Percentiles rank a stretch among this genome's conserved stretches.
phyloP scores from a whole-genome alignment of 2,888 invertebrate genomes.

The Aelia acuminata region DNA sequence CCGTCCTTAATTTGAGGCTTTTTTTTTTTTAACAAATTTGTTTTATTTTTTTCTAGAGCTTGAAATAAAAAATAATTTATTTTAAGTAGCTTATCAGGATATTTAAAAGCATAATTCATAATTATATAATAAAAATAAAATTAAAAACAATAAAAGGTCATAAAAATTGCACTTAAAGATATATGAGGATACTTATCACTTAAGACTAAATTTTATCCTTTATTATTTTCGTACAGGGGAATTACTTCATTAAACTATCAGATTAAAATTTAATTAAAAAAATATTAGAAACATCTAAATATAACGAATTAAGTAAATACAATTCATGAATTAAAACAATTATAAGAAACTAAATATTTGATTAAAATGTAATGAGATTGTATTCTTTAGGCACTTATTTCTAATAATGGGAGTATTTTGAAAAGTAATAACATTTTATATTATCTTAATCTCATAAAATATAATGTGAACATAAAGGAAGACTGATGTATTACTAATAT shows the following conservation, averaged over 20 bases:
- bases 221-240: not conserved
- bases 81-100: too few relatives aligned
- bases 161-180: not conserved
- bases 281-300: not conserved
- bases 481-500: not conserved
- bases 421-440: not conserved
- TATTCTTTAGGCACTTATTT: not conserved
- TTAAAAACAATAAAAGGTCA: too few relatives aligned
- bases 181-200: not conserved
- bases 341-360: not conserved
- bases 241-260: not conserved
- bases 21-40: too few relatives aligned
- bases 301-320: not conserved
- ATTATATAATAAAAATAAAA: too few relatives aligned
- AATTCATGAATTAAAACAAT: not conserved
- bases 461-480: not conserved
- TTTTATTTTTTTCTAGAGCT: too few relatives aligned
- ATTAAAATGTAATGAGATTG: not conserved
- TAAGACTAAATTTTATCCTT: not conserved
- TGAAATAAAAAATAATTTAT: too few relatives aligned
- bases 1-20: too few relatives aligned
- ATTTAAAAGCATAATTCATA: too few relatives aligned
- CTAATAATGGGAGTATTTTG: not conserved
- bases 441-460: not conserved
- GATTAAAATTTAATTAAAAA: too few relatives aligned